Percentiles rank a stretch among this genome's conserved stretches.
Conservation (phyloP, 2,797 vertebrate genomes). For the Tolypeutes matacus region DNA sequence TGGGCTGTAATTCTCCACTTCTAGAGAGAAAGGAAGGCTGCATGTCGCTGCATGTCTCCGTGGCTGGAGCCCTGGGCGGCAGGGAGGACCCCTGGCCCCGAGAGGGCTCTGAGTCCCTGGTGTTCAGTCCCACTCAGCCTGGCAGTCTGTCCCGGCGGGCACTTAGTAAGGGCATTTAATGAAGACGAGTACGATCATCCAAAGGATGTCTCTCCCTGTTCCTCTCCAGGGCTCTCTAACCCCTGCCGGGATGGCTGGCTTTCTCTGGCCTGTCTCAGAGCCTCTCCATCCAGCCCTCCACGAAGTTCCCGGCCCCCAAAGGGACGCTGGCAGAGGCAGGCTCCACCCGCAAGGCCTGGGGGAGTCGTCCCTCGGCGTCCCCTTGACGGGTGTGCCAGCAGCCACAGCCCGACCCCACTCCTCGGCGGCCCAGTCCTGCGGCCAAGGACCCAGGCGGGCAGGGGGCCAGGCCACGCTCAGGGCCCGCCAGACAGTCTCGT, state of each 20-base stretch:
- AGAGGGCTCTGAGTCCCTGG: not conserved
- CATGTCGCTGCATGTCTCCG: not conserved
- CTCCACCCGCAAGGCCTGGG: not conserved
- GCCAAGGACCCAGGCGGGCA: not conserved
- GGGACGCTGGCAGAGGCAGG: accelerated
- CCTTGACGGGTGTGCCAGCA: not conserved
- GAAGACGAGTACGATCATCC: not conserved
- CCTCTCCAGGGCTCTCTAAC: not conserved
- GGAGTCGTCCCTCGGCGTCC: accelerated
- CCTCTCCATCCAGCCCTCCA: not conserved
- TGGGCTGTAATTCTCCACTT: not conserved
- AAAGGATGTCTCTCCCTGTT: not conserved
- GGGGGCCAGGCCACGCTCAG: not conserved
- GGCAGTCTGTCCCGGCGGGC: not conserved
- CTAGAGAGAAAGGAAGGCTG: not conserved
- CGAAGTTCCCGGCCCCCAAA: not conserved
- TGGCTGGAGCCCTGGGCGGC: not conserved
- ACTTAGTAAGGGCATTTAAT: not conserved
- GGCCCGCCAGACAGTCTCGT: not conserved
- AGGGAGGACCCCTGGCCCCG: not conserved
- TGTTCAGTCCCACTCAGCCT: not conserved
- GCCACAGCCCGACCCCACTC: not conserved
- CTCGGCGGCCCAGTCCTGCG: not conserved
- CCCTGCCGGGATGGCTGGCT: too few species aligned
- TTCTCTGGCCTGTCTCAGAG: not conserved